Conservation (phyloP, 2,888 invertebrate genomes). For the Petrophora chlorosata region DNA sequence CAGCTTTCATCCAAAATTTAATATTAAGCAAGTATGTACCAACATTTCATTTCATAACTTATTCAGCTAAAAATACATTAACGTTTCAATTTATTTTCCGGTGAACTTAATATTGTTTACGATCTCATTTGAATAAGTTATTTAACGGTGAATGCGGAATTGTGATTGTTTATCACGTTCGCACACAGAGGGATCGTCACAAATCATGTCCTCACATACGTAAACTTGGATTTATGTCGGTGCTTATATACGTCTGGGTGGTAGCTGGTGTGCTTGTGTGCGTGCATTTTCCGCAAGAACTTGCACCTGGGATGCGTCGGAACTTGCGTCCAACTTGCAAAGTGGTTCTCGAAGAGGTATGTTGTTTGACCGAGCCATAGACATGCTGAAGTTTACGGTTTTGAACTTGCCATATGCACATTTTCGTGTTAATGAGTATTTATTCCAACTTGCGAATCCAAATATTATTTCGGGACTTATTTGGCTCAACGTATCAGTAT, state of each 20-base stretch:
- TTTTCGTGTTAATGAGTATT: no score
- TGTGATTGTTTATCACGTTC: constrained; percentile 24
- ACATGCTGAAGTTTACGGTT: no score
- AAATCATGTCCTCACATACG: constrained; percentile 22
- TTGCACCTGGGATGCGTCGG: constrained; percentile 11
- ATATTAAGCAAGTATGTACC: constrained; percentile 23
- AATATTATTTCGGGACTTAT: no score
- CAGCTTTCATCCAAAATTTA: constrained; percentile 19
- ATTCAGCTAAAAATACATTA: constrained; percentile 38
- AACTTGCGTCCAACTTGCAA: background rate
- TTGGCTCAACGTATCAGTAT: no score
- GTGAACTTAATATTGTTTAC: constrained; percentile 38
- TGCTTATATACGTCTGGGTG: constrained; percentile 1
- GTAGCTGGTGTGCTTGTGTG: background rate
- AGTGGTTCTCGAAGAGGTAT: background rate
- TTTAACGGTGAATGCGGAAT: constrained; percentile 38
- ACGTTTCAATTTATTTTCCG: constrained; percentile 44
- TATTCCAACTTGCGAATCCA: no score
- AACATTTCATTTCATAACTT: constrained; percentile 23
- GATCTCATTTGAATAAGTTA: constrained; percentile 46
- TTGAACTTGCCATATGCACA: no score
- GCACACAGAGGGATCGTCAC: constrained; percentile 20
- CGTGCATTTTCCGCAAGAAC: constrained; percentile 8
- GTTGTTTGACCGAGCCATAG: no score
- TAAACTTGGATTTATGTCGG: constrained; percentile 20